Conservation (phyloP, 2,888 invertebrate genomes). For the Parochlus steinenii region DNA sequence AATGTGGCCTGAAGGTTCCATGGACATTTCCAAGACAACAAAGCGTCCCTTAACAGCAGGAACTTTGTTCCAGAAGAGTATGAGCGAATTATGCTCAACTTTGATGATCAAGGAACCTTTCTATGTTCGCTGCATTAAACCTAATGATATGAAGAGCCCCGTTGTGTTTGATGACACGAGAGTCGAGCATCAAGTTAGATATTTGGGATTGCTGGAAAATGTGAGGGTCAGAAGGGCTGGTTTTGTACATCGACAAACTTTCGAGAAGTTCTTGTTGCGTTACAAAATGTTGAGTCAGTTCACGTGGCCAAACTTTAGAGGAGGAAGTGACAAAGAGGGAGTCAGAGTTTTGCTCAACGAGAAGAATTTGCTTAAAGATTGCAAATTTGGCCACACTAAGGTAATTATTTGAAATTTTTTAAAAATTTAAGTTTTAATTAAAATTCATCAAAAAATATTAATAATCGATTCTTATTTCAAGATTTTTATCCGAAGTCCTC, state of each 20-base stretch:
- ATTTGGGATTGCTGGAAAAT: conserved; percentile 88
- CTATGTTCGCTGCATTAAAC: conserved; percentile 94
- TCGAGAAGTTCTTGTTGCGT: conserved; percentile 81
- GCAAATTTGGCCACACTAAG: conserved; percentile 90
- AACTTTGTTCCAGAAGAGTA: conserved; percentile 85
- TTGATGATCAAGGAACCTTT: conserved; percentile 86
- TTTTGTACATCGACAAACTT: conserved; percentile 89
- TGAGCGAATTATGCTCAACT: conserved; percentile 76
- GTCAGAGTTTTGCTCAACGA: conserved; percentile 72
- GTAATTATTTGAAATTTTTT: conserved; percentile 63
- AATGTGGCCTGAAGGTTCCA: conserved; percentile 97
- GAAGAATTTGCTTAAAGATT: conserved; percentile 59
- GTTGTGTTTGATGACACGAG: conserved; percentile 71
- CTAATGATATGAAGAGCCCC: conserved; percentile 86
- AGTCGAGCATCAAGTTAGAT: conserved; percentile 34
- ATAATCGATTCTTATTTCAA: not conserved
- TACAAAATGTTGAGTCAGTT: conserved; percentile 94
- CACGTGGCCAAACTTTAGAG: conserved; percentile 93
- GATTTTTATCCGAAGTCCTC: conserved; percentile 43
- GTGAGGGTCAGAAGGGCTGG: conserved; percentile 91
- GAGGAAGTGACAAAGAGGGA: conserved; percentile 62
- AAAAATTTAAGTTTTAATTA: not conserved
- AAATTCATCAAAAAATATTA: not conserved
- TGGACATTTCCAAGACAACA: conserved; percentile 78
- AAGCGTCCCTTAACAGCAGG: conserved; percentile 91